phyloP scores from a whole-genome alignment of 2,888 invertebrate genomes.

The Limnephilus lunatus region DNA sequence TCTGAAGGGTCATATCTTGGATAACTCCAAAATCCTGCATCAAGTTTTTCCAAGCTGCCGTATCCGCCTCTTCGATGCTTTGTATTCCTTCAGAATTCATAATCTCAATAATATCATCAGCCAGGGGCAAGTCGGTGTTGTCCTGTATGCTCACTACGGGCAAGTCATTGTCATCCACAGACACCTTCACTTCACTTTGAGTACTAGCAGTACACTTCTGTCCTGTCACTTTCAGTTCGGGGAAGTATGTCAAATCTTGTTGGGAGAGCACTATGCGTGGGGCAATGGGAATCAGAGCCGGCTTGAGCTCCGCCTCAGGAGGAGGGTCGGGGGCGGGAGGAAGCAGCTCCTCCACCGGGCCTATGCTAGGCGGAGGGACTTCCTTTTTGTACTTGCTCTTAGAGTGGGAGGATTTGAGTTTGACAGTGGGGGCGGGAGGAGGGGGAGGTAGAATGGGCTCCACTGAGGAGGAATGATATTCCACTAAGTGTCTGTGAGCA shows the following conservation, averaged over 20 bases:
- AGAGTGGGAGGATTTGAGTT: slow-evolving; percentile 69
- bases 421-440: slow-evolving; percentile 71
- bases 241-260: slow-evolving; percentile 49
- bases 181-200: slow-evolving; percentile 73
- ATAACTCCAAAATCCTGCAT: slow-evolving; percentile 76
- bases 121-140: slow-evolving; percentile 75
- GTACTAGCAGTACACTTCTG: slow-evolving; percentile 35
- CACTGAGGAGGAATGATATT: slow-evolving; percentile 73
- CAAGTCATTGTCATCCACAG: slow-evolving; percentile 74
- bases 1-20: slow-evolving; percentile 75
- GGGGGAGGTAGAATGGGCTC: slow-evolving; percentile 75
- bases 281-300: slow-evolving; percentile 55
- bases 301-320: slow-evolving; percentile 68
- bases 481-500: slow-evolving; percentile 84
- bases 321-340: slow-evolving; percentile 70
- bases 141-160: slow-evolving; percentile 77
- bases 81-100: slow-evolving; percentile 77
- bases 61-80: slow-evolving; percentile 72
- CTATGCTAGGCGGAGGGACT: slow-evolving; percentile 67
- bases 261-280: slow-evolving; percentile 49
- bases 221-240: slow-evolving; percentile 47
- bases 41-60: slow-evolving; percentile 76
- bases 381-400: slow-evolving; percentile 75
- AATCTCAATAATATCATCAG: slow-evolving; percentile 76
- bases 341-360: slow-evolving; percentile 62